Evolutionary conservation across 2,113 vertebrate species (phyloP).

Genomic region (Cynocephalus volans): DNA sequence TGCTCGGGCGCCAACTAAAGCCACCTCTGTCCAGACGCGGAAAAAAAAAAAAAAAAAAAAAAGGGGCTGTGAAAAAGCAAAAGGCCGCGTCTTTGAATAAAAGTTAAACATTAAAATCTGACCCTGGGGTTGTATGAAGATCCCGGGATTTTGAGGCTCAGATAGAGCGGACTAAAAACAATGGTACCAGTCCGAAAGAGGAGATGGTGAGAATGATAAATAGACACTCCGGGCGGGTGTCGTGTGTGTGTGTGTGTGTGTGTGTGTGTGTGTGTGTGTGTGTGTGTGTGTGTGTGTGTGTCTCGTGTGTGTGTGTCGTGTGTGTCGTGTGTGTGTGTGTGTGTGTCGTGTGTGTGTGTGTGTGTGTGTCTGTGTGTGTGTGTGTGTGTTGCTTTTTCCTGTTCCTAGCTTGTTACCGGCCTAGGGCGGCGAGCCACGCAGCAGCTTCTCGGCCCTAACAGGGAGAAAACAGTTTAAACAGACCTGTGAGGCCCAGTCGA

Average conservation of each 20-base stretch:
- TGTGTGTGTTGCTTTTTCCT: background rate
- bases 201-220: background rate
- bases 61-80: conserved; percentile 28
- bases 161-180: background rate
- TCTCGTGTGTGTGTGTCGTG: too few relatives aligned
- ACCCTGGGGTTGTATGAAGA: background rate
- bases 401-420: background rate
- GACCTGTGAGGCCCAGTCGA: background rate
- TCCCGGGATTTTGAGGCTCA: background rate
- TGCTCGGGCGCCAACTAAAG: conserved; percentile 3
- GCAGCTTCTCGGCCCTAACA: too few relatives aligned
- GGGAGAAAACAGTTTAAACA: background rate
- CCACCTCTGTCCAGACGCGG: background rate
- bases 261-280: background rate
- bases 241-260: background rate
- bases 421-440: background rate
- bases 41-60: conserved; percentile 67
- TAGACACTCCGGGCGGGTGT: too few relatives aligned
- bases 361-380: background rate
- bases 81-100: conserved; percentile 21
- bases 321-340: background rate
- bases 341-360: too few relatives aligned
- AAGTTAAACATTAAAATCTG: background rate
- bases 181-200: too few relatives aligned
- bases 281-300: background rate